Conservation (phyloP, 2,888 invertebrate genomes). For the Frankliniella fusca region DNA sequence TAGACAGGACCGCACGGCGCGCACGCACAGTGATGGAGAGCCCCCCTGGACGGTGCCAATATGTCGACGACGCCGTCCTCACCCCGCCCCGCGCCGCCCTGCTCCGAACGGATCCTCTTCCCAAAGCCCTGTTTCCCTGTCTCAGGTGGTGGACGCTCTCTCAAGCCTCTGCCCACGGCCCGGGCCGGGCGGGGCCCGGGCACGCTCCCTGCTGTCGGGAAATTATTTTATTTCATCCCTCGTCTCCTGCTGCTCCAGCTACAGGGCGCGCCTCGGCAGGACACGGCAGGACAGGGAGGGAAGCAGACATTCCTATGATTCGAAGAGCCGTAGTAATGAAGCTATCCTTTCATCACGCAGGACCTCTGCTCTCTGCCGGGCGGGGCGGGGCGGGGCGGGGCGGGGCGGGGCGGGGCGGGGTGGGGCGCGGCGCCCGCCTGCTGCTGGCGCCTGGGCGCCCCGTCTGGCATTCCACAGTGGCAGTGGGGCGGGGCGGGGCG, state of each 20-base stretch:
- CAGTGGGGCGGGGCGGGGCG: neutral
- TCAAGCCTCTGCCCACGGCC: neutral
- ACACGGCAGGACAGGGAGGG: too few relatives aligned
- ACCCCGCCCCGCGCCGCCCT: neutral
- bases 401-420: neutral
- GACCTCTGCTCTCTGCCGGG: neutral
- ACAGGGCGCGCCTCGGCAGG: neutral
- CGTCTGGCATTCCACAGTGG: neutral
- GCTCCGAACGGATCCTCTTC: slow-evolving; percentile 1
- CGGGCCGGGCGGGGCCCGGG: neutral
- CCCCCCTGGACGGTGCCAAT: neutral
- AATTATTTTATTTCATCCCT: neutral
- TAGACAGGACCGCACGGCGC: too few relatives aligned
- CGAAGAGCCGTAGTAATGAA: neutral
- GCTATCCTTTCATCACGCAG: neutral
- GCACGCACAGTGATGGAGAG: neutral
- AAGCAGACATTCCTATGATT: slow-evolving; percentile 8
- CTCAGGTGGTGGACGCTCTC: too few relatives aligned
- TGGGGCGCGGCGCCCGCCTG: neutral
- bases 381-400: neutral
- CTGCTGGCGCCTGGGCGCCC: neutral
- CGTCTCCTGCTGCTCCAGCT: neutral
- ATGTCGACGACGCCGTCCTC: too few relatives aligned
- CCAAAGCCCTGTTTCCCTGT: neutral
- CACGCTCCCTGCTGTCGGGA: neutral